Conservation (phyloP, 2,113 vertebrate species). For the Protobothrops flavoviridis region DNA sequence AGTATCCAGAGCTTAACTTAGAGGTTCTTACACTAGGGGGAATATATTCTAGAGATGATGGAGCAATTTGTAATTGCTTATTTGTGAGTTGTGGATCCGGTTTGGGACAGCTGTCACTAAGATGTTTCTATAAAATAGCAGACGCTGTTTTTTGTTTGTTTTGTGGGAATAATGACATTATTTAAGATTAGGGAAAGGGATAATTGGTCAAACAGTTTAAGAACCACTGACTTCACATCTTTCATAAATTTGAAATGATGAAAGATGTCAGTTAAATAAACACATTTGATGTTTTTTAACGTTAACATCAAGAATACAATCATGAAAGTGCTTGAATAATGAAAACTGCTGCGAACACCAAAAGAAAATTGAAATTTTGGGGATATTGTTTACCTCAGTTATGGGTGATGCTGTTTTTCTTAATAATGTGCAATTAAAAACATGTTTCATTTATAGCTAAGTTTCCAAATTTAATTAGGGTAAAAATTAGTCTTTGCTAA, state of each 20-base stretch:
- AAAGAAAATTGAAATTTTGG: neutral
- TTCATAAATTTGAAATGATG: neutral
- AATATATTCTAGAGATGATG: neutral
- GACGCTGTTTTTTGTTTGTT: neutral
- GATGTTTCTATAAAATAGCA: neutral
- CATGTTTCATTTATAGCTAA: neutral
- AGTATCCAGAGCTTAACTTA: neutral
- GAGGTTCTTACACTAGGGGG: neutral
- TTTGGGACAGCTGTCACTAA: neutral
- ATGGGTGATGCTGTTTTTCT: neutral
- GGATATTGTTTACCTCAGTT: neutral
- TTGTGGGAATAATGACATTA: neutral
- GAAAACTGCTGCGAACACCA: neutral
- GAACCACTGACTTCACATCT: neutral
- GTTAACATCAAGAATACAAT: neutral
- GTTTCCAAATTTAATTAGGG: conserved; percentile 27
- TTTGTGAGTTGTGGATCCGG: neutral
- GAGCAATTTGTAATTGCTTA: neutral
- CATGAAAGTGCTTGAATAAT: neutral
- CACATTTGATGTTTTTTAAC: neutral
- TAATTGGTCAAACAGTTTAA: neutral
- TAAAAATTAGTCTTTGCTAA: neutral
- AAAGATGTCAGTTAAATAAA: neutral
- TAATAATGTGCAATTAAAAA: neutral
- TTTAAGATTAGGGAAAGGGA: neutral